phyloP scores from a whole-genome alignment of 2,888 invertebrate genomes.

The Rhingia rostrata region DNA sequence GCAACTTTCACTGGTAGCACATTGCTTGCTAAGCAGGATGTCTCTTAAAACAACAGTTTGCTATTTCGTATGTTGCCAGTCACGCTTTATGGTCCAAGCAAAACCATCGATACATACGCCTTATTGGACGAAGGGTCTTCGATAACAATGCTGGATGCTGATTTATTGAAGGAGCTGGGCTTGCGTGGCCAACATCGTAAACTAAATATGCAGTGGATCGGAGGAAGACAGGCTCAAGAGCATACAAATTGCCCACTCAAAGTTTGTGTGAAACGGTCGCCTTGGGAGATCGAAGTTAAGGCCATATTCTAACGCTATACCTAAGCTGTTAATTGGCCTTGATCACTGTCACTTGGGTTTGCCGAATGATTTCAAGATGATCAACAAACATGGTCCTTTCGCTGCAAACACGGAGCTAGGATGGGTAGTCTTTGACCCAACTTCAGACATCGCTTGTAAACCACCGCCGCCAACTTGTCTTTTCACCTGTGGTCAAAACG shows the following conservation, averaged over 20 bases:
- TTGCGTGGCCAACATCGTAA: conserved; percentile 15
- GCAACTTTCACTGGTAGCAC: no score
- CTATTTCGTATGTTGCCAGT: conserved; percentile 52
- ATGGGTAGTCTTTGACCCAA: conserved; percentile 35
- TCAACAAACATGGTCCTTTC: background rate
- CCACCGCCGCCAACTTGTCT: no score
- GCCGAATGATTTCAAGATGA: conserved; percentile 13
- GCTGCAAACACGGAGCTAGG: conserved; percentile 12
- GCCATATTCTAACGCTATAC: no score
- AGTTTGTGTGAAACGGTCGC: no score
- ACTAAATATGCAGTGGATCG: conserved; percentile 70
- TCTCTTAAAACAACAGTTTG: no score
- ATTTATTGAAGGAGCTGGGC: conserved; percentile 8
- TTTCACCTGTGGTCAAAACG: no score
- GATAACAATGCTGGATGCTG: conserved; percentile 57
- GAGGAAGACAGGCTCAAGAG: conserved; percentile 29
- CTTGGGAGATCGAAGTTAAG: no score
- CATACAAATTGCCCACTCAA: no score
- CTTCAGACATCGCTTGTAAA: background rate
- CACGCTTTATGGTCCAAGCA: conserved; percentile 41
- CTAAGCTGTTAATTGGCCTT: no score
- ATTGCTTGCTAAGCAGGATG: background rate
- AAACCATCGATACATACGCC: conserved; percentile 32
- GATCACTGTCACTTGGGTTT: no score
- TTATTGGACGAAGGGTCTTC: conserved; percentile 62